Conservation (phyloP, 2,797 vertebrate genomes). For the Huso huso region DNA sequence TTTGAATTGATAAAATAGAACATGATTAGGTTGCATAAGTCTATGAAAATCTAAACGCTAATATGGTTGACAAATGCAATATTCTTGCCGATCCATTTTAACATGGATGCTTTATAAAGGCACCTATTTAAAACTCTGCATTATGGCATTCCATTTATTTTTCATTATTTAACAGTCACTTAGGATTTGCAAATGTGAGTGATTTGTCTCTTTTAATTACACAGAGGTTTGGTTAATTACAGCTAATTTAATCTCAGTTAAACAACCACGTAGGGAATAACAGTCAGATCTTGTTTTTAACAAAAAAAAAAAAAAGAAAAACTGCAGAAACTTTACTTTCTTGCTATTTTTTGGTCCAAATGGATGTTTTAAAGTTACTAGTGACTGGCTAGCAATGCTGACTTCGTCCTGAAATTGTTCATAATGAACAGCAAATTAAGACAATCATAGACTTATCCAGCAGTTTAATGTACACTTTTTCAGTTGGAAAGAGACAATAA, state of each 20-base stretch:
- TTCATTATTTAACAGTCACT: conserved; percentile 57
- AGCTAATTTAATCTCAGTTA: conserved; percentile 76
- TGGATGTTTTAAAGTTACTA: too few relatives aligned
- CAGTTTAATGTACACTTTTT: too few relatives aligned
- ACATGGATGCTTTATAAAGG: conserved; percentile 42
- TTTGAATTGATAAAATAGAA: conserved; percentile 66
- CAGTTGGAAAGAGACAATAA: too few relatives aligned
- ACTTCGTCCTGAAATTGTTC: too few relatives aligned
- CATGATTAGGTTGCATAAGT: conserved; percentile 65
- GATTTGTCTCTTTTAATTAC: conserved; percentile 78
- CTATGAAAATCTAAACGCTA: conserved; percentile 48
- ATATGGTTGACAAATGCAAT: conserved; percentile 47
- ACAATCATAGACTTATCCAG: too few relatives aligned
- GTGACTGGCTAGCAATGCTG: too few relatives aligned
- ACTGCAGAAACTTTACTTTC: too few relatives aligned
- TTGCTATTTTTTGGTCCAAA: too few relatives aligned
- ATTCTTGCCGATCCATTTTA: conserved; percentile 31
- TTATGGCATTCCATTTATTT: conserved; percentile 38
- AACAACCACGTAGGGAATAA: conserved; percentile 69
- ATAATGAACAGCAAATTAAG: too few relatives aligned
- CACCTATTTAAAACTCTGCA: conserved; percentile 39
- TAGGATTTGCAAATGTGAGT: conserved; percentile 61
- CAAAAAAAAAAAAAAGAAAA: too few relatives aligned
- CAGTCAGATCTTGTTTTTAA: conserved; percentile 35
- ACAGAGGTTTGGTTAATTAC: conserved; percentile 76